Conservation (phyloP, 2,888 invertebrate species). For the Phaonia tiefii region DNA sequence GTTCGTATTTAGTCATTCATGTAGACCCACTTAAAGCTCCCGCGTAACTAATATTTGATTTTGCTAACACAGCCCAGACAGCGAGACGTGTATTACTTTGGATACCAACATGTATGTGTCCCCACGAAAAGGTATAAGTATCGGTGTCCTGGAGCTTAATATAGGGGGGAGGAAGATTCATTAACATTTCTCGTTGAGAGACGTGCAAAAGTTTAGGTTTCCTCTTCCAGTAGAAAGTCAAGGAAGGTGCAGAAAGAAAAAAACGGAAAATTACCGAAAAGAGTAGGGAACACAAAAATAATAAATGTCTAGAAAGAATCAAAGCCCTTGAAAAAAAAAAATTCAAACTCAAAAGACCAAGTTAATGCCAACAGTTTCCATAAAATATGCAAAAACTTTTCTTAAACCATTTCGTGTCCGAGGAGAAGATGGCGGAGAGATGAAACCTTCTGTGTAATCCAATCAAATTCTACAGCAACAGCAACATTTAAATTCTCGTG, state of each 20-base stretch:
- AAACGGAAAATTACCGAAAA: slow-evolving; percentile 9
- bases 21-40: not conserved
- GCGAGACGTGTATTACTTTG: slow-evolving; percentile 33
- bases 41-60: not conserved
- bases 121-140: no score
- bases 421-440: not conserved
- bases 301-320: not conserved
- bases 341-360: slow-evolving; percentile 1
- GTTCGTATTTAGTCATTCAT: slow-evolving; percentile 42
- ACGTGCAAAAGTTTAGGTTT: no score
- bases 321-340: no score
- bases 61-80: slow-evolving; percentile 1
- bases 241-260: not conserved
- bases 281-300: not conserved
- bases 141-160: no score
- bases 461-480: not conserved
- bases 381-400: slow-evolving; percentile 42
- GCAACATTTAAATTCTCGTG: not conserved
- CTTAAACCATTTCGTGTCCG: not conserved
- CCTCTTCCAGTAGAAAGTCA: not conserved
- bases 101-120: no score
- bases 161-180: no score
- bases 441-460: not conserved
- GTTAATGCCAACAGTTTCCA: slow-evolving; percentile 33
- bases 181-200: no score